A percentile compares a stretch with the other conserved stretches of the same genome.
Conservation (phyloP, 1,140 invertebrate species). For the Globodera rostochiensis region DNA sequence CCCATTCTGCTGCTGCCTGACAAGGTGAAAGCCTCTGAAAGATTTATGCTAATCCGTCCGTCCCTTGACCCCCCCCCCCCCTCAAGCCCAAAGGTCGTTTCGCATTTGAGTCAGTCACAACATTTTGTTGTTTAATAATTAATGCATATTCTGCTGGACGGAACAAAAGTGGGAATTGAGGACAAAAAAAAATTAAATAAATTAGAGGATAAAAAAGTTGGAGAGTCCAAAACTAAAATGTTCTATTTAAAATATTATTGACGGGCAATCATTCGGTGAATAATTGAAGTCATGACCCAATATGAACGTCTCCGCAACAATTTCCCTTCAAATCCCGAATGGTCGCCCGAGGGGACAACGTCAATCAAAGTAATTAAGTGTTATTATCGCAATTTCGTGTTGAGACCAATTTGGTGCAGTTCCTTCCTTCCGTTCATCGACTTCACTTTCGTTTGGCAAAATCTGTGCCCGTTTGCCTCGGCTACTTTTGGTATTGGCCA, state of each 20-base stretch:
- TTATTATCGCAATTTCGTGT: slow-evolving; percentile 1
- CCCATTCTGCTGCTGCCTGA: background rate
- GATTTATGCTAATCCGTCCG: background rate
- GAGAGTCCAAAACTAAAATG: slow-evolving; percentile 1
- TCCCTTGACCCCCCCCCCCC: background rate
- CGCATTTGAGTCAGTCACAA: background rate
- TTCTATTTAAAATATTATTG: background rate
- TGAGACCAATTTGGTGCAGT: background rate
- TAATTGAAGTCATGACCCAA: too few relatives aligned
- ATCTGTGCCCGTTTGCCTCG: background rate
- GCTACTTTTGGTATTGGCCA: background rate
- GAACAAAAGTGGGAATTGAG: background rate
- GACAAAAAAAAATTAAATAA: slow-evolving; percentile 1
- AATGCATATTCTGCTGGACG: background rate
- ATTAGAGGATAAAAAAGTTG: background rate
- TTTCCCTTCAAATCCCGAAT: slow-evolving; percentile 2
- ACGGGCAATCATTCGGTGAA: background rate
- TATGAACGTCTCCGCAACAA: too few relatives aligned
- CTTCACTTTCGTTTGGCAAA: background rate
- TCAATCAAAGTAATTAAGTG: background rate
- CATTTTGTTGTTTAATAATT: slow-evolving; percentile 1
- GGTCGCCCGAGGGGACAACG: slow-evolving; percentile 1
- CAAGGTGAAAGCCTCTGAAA: background rate
- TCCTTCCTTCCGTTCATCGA: background rate
- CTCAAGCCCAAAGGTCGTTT: background rate